Base-by-base conservation (phyloP, 2,113 vertebrate species). In the Micromys minutus region DNA sequence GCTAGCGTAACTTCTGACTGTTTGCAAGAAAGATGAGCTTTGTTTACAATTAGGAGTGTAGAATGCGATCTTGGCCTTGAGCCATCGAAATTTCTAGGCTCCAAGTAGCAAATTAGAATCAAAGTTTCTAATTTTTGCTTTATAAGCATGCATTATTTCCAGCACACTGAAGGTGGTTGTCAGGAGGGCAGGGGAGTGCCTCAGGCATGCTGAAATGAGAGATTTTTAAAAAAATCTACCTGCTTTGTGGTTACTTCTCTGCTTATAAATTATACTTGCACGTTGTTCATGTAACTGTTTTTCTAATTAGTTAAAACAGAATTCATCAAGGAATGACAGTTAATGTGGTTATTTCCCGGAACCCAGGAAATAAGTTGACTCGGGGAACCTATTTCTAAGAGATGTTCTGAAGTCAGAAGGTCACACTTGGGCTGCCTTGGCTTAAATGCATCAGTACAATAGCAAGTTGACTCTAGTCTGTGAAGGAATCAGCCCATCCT, bases 51-150 rank as follows among this genome's bases (percentile, higher is more conserved):
- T 84, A 97, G 92, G 71, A 91, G 74, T 22, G 13, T 63, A 45
- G 80, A 92, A 94, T 87, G 71, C 59, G 80, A 61, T 89, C 87
- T 90, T 97, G 96, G 86, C 91, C 91, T 93, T 50, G 71, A 91
- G 91, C 77, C 89, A 93, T 94, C 31, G 3, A 65, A 80, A 89
- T 94, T 97, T 83, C 90, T 91, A 89, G 91, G 90, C 83, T 96
- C 80, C 57, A 90, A 97, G 81, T 81, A 71, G 85, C 45, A 96
- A 93, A 95, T 94, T 89, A 94, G 80, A 96, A 95, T 90, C 87
- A 93, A 93, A 75, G 29, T 94, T 95, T 95, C 90, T 92, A 95
- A 95, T 87, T 97, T 94, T 93, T 97, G 94, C 79, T 95, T 95
- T 93, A 95, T 94, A 93, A 79, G 90, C 89, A 81, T 80, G 79